phyloP scores from a whole-genome alignment of 2,113 vertebrate species.

The Microcebus jonahi region DNA sequence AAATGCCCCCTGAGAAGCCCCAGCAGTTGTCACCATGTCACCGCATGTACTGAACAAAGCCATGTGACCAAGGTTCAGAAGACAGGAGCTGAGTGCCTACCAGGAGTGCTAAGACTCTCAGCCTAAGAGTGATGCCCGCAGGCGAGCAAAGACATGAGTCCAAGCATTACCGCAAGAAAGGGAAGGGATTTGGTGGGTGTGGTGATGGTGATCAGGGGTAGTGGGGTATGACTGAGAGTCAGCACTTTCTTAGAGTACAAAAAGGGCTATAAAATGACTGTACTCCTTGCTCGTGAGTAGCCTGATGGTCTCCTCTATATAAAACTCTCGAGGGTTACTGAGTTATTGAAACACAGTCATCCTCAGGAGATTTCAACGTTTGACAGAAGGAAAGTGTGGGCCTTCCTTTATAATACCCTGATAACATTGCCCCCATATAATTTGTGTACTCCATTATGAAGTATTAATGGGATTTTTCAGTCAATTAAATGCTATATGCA shows the following conservation, averaged over 20 bases:
- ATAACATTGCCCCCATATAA: constrained; percentile 27
- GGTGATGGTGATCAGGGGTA: too few species aligned
- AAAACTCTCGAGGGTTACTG: background rate
- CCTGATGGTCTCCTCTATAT: background rate
- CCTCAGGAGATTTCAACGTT: background rate
- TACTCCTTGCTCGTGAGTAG: background rate
- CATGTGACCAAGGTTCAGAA: background rate
- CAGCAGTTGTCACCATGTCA: background rate
- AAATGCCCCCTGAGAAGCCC: background rate
- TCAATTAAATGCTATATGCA: constrained; percentile 71
- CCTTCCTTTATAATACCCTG: constrained; percentile 21
- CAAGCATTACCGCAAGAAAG: background rate
- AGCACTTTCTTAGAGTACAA: background rate
- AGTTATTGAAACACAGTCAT: background rate
- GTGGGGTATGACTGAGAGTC: rapidly evolving
- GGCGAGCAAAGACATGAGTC: background rate
- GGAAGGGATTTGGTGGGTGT: background rate
- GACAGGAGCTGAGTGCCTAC: rapidly evolving
- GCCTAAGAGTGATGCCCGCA: background rate
- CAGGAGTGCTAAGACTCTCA: background rate
- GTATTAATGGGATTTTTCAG: constrained; percentile 72
- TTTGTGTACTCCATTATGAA: constrained; percentile 62
- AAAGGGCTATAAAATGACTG: background rate
- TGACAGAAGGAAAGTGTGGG: background rate
- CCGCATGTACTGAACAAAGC: background rate